These are phyloP conservation scores for Orgyia antiqua DNA, from an alignment of 2,888 invertebrate species.

Conservation along the genomic window DNA sequence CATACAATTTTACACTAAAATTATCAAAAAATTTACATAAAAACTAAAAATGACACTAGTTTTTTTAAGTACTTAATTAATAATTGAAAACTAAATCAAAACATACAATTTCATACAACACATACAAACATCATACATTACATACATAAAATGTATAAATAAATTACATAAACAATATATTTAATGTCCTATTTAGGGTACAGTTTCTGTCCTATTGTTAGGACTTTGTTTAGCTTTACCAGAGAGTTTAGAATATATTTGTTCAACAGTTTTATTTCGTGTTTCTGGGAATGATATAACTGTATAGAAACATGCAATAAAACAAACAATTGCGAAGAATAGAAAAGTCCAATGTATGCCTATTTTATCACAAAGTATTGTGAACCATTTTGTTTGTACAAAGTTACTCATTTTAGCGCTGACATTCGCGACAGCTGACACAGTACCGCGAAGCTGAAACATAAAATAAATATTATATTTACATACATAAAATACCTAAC, in stretches of 20 bases:
- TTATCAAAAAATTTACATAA: too few relatives aligned
- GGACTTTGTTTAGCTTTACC: conserved; percentile 32
- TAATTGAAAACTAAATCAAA: too few relatives aligned
- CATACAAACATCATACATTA: too few relatives aligned
- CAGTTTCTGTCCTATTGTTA: conserved; percentile 34
- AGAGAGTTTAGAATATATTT: conserved; percentile 57
- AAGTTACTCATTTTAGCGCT: conserved; percentile 68
- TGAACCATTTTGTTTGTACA: conserved; percentile 68
- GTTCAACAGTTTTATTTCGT: conserved; percentile 54
- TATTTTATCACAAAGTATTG: conserved; percentile 47
- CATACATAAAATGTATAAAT: too few relatives aligned
- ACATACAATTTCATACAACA: too few relatives aligned
- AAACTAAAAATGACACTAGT: too few relatives aligned
- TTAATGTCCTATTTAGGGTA: conserved; percentile 22
- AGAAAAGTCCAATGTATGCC: conserved; percentile 68
- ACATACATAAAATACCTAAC: too few relatives aligned
- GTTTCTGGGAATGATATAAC: conserved; percentile 61
- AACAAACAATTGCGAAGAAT: conserved; percentile 56
- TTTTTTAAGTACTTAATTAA: too few relatives aligned
- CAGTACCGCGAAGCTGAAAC: conserved; percentile 63
- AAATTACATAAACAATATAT: too few relatives aligned
- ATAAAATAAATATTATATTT: neutral
- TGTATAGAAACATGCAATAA: conserved; percentile 53
- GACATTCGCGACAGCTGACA: conserved; percentile 63
- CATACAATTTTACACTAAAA: too few relatives aligned